Conservation (phyloP, 2,797 vertebrate species). For the Gastrophryne carolinensis region DNA sequence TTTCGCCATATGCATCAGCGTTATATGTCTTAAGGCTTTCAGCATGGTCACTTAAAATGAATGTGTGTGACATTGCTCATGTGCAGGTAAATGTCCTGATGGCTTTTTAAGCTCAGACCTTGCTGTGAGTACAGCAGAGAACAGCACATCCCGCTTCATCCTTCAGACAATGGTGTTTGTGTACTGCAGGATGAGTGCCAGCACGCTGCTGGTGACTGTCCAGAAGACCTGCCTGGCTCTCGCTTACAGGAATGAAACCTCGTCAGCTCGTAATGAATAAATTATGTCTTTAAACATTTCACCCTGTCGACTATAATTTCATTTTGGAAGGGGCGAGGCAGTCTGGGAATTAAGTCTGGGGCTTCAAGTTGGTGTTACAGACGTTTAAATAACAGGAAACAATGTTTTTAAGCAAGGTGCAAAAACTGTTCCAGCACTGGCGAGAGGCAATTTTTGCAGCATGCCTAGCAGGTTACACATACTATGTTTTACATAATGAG, state of each 20-base stretch:
- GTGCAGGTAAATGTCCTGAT: constrained; percentile 16
- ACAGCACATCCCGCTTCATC: constrained; percentile 48
- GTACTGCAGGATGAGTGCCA: constrained; percentile 39
- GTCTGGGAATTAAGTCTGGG: constrained; percentile 54
- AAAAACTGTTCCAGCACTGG: constrained; percentile 29
- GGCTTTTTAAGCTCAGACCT: constrained; percentile 24
- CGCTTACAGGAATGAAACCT: constrained; percentile 49
- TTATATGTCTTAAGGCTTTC: neutral
- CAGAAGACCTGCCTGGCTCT: constrained; percentile 52
- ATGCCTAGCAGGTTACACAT: constrained; percentile 11
- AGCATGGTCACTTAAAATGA: neutral
- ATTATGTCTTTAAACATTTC: constrained; percentile 54
- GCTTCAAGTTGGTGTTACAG: constrained; percentile 50
- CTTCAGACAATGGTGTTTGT: constrained; percentile 51
- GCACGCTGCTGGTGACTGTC: constrained; percentile 47
- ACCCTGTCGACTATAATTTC: constrained; percentile 53
- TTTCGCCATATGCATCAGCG: neutral
- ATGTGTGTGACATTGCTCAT: neutral
- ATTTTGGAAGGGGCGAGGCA: constrained; percentile 53
- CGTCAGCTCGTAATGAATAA: constrained; percentile 53
- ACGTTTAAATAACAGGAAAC: constrained; percentile 52
- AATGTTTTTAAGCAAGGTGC: constrained; percentile 50
- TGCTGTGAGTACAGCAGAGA: constrained; percentile 35
- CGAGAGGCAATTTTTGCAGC: constrained; percentile 10
- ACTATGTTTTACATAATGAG: constrained; percentile 10